Evolutionary conservation across 2,888 invertebrate species (phyloP).

Genomic region (Pollenia labialis): DNA sequence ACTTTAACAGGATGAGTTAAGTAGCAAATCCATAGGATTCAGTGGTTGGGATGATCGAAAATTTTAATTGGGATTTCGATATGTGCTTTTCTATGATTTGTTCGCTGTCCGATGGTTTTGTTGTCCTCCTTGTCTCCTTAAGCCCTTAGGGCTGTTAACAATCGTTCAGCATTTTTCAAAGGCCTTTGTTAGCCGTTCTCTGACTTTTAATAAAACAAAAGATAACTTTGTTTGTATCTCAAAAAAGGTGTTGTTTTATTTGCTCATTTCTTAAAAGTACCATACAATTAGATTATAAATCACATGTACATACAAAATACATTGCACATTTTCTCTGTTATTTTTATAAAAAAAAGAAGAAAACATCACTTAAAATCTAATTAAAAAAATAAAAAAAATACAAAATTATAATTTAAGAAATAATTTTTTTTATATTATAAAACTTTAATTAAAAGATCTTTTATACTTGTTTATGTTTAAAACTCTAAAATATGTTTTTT

Average conservation of each 20-base stretch:
- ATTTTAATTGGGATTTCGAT: too few relatives aligned
- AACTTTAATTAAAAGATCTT: constrained; percentile 28
- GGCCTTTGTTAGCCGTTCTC: too few relatives aligned
- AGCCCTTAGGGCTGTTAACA: too few relatives aligned
- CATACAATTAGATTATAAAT: constrained; percentile 63
- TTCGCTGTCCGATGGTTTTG: too few relatives aligned
- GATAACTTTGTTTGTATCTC: constrained; percentile 74
- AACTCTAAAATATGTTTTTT: constrained; percentile 39
- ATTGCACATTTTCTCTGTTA: constrained; percentile 43
- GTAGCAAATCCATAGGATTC: too few relatives aligned
- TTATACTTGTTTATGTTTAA: constrained; percentile 34
- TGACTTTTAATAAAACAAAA: too few relatives aligned
- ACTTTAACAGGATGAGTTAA: too few relatives aligned
- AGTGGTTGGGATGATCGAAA: too few relatives aligned
- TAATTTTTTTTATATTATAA: constrained; percentile 42
- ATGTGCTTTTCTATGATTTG: too few relatives aligned
- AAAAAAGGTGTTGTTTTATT: constrained; percentile 74
- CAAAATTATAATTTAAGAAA: constrained; percentile 58
- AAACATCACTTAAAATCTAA: constrained; percentile 64
- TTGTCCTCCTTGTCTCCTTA: too few relatives aligned
- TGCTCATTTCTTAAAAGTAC: constrained; percentile 64
- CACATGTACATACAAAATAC: constrained; percentile 63
- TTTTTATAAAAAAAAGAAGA: constrained; percentile 49
- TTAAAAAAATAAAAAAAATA: constrained; percentile 42
- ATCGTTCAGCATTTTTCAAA: too few relatives aligned